Evolutionary conservation across 2,888 invertebrate genomes (phyloP), one percentile per base, ranked within the genome.

Genomic region (Agriopis leucophaearia): DNA sequence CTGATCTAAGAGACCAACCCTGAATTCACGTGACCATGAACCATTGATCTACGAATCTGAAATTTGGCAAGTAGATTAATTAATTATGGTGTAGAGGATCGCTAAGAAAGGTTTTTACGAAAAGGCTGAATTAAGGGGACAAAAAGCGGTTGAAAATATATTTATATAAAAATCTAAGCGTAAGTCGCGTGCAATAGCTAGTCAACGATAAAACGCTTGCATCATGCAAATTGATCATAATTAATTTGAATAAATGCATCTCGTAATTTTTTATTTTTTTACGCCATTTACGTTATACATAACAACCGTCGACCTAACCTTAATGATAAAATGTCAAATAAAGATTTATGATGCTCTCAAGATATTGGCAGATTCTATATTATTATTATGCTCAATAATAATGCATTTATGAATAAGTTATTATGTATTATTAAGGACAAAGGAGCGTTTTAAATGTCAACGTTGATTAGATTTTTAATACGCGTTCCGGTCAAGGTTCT

Each of bases 401-500:
- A 61, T 65, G 55, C 18, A 61, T 44, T 47, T 16, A 59, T 50
- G 59, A 68, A 48, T 55, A 57, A 40, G 38, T 55, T 60, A 64
- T 42, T 42, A 55, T 13, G 42, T 42, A 50, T 59, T 40, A 59
- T 50, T 50, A 59, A 62, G 47, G 64, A 69, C 64, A 61, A 66
- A 65, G 27, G 18, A 56, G 18, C 15, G 42, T 50, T 40, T 18
- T 15, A 67, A 71, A 71, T 71, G 71, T 67, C 61, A 71, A 42
- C 65, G 40, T 47, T 63, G 40, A 65, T 48, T 67, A 50, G 36
- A 64, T 60, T 63, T 59, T 65, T 45, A 61, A 52, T 45, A 59
- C 51, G 35, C 50, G 48, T 62, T 51, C 27, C 10, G 59, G 64
- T 71, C 72, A 75, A 75, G 72, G 73, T 58, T 66, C 61, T 36